Percentiles rank a stretch among this genome's conserved stretches.
Conservation (phyloP, 2,113 vertebrate species). For the Sebastes schlegelii region DNA sequence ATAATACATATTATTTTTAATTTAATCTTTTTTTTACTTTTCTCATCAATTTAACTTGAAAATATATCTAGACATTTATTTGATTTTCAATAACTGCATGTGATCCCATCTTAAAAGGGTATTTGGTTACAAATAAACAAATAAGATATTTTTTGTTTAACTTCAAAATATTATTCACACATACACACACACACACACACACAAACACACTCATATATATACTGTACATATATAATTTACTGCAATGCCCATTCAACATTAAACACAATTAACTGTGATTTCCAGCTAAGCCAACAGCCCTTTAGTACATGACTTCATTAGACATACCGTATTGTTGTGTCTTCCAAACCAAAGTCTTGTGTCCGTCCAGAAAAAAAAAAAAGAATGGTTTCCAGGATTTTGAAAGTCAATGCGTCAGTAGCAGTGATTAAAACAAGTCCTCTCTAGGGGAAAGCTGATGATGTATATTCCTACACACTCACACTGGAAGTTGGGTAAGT, state of each 20-base stretch:
- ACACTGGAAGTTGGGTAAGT: too few relatives aligned
- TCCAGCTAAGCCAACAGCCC: not conserved
- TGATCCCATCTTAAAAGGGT: not conserved
- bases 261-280: not conserved
- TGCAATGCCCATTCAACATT: not conserved
- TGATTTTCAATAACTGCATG: not conserved
- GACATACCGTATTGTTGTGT: not conserved
- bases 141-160: too few relatives aligned
- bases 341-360: not conserved
- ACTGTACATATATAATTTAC: too few relatives aligned
- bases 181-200: too few relatives aligned
- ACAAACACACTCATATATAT: too few relatives aligned
- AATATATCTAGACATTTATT: not conserved
- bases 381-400: not conserved
- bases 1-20: not conserved
- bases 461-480: too few relatives aligned
- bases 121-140: not conserved
- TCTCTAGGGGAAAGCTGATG: not conserved
- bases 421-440: not conserved
- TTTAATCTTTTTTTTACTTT: not conserved
- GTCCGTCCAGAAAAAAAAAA: not conserved
- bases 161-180: too few relatives aligned
- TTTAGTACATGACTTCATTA: not conserved
- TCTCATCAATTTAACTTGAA: not conserved
- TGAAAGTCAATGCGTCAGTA: not conserved